Conservation (phyloP, 2,113 vertebrate genomes). For the Solea senegalensis region DNA sequence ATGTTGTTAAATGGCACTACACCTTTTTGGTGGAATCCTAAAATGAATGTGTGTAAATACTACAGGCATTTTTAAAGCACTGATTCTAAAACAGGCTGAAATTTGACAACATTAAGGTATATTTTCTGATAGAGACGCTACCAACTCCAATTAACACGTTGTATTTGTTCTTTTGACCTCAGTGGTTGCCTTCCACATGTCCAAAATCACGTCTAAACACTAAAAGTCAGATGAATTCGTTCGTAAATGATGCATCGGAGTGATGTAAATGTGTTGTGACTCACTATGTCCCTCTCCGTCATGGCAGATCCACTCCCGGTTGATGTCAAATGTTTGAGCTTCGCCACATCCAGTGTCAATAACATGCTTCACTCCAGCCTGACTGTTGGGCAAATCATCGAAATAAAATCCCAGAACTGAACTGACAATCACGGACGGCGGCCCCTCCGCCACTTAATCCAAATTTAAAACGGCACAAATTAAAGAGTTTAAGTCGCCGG, state of each 20-base stretch:
- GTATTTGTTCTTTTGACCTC: neutral
- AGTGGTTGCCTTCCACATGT: neutral
- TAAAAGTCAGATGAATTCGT: neutral
- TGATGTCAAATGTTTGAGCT: constrained; percentile 27
- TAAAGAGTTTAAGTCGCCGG: neutral
- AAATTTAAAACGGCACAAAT: neutral
- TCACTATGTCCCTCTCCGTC: constrained; percentile 38
- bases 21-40: neutral
- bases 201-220: neutral
- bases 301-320: constrained; percentile 40
- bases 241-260: no score
- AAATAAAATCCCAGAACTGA: neutral
- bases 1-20: constrained; percentile 44
- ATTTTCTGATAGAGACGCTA: no score
- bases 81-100: neutral
- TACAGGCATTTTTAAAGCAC: neutral
- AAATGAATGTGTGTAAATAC: neutral
- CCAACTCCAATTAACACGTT: neutral
- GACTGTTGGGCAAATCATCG: neutral
- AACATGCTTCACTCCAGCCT: constrained; percentile 36
- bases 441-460: neutral
- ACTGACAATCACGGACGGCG: neutral
- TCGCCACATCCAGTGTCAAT: constrained; percentile 22
- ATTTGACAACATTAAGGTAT: no score
- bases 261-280: constrained; percentile 17